Conservation (phyloP, 2,888 invertebrate genomes). For the Zele albiditarsus region DNA sequence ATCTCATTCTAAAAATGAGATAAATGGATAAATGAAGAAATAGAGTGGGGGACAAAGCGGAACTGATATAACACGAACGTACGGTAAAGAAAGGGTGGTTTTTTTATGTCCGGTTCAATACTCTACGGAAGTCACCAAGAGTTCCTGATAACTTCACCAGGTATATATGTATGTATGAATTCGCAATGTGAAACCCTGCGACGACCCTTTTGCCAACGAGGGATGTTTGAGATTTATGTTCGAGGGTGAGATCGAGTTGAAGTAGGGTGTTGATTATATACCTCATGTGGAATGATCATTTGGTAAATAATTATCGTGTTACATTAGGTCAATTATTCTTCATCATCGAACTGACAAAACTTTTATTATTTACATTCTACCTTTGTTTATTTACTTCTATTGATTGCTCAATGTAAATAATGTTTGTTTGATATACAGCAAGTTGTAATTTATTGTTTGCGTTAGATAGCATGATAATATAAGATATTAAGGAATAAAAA, state of each 20-base stretch:
- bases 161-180: not conserved
- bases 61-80: not conserved
- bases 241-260: constrained; percentile 23
- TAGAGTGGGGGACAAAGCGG: not conserved
- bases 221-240: constrained; percentile 33
- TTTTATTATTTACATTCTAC: not conserved
- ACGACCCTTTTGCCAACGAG: not conserved
- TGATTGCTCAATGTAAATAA: not conserved
- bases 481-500: not conserved
- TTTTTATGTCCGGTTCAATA: constrained; percentile 29
- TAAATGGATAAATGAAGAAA: not conserved
- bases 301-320: constrained; percentile 25
- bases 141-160: constrained; percentile 24
- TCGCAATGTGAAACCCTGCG: not conserved
- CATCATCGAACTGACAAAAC: not conserved
- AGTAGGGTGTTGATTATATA: constrained; percentile 21
- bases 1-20: constrained; percentile 7
- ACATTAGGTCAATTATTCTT: not conserved
- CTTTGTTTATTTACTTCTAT: not conserved
- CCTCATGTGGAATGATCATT: constrained; percentile 32
- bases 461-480: not conserved
- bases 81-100: not conserved
- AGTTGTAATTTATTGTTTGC: not conserved
- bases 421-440: not conserved
- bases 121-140: constrained; percentile 28